Percentiles rank a stretch among this genome's conserved stretches.
Conservation (phyloP, 2,888 invertebrate genomes). For the Drosophila fulvimacula region DNA sequence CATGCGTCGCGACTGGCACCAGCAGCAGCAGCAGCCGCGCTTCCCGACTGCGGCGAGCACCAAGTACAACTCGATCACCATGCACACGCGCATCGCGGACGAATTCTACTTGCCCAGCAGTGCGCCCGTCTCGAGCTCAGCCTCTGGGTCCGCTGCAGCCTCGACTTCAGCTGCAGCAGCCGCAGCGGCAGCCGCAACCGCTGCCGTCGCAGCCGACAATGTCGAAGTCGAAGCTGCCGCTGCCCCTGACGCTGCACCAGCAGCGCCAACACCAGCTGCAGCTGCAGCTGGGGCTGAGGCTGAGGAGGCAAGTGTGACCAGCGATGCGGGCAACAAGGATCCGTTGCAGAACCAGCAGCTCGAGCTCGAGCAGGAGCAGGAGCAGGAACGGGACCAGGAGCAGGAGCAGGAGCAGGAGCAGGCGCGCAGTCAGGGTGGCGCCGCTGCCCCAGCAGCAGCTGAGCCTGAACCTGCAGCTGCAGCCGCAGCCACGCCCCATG, state of each 20-base stretch:
- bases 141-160: not conserved
- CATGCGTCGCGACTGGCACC: slow-evolving; percentile 24
- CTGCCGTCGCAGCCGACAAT: too few species aligned
- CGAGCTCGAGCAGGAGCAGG: not conserved
- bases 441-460: not conserved
- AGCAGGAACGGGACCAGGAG: not conserved
- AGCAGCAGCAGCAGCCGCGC: slow-evolving; percentile 22
- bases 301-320: not conserved
- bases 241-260: not conserved
- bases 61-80: slow-evolving; percentile 43
- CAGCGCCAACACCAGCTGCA: not conserved
- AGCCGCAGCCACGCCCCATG: slow-evolving; percentile 31
- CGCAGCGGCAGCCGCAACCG: not conserved
- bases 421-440: too few species aligned
- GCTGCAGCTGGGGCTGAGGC: not conserved
- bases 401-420: not conserved
- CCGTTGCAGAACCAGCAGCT: slow-evolving; percentile 12
- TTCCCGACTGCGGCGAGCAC: slow-evolving; percentile 43
- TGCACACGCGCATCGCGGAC: slow-evolving; percentile 50
- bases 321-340: not conserved
- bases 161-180: not conserved
- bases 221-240: too few species aligned
- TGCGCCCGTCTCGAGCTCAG: not conserved
- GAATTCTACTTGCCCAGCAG: slow-evolving; percentile 43
- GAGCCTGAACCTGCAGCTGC: slow-evolving; percentile 1